phyloP scores from a whole-genome alignment of 2,888 invertebrate species.

The Drepana falcataria region DNA sequence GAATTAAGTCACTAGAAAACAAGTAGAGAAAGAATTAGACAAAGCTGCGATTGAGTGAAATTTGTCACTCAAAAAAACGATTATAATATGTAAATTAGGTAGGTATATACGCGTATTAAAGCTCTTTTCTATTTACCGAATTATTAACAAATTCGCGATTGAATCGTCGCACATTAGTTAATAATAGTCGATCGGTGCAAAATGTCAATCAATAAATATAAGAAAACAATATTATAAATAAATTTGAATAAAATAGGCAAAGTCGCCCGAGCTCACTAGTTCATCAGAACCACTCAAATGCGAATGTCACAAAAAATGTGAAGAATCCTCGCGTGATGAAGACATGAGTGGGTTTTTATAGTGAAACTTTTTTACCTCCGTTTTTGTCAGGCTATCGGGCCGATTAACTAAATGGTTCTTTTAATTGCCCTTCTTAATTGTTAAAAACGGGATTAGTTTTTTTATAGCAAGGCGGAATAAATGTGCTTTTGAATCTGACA shows the following conservation, averaged over 20 bases:
- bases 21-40: no score
- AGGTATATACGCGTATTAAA: no score
- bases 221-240: neutral
- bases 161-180: no score
- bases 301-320: constrained; percentile 31
- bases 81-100: no score
- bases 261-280: neutral
- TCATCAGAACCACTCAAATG: constrained; percentile 19
- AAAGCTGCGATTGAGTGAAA: no score
- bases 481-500: no score
- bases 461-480: constrained; percentile 14
- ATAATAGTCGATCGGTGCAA: no score
- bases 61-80: no score
- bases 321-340: constrained; percentile 28
- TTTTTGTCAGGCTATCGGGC: constrained; percentile 33
- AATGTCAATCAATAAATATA: neutral
- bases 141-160: no score
- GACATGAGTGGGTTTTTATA: constrained; percentile 26
- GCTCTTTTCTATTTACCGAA: no score
- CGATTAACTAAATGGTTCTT: constrained; percentile 53
- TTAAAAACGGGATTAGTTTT: constrained; percentile 35
- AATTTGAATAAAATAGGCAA: neutral
- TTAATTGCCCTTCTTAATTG: constrained; percentile 60
- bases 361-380: constrained; percentile 29
- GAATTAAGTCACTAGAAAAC: no score